Conservation (phyloP, 1,140 invertebrate genomes). For the Chrysomallon squamiferum region DNA sequence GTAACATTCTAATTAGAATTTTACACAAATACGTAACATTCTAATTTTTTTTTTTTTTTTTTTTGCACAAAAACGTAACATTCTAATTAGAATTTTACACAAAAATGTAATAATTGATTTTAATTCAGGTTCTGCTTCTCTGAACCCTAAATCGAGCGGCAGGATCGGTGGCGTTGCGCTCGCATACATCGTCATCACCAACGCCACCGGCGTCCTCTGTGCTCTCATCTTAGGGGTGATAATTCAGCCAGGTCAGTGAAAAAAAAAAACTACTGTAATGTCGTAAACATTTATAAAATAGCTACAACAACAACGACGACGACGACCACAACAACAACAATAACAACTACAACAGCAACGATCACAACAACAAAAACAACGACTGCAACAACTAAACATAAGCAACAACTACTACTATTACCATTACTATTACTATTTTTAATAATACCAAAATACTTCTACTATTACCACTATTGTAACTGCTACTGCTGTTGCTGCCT, state of each 20-base stretch:
- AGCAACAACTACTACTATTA: not conserved
- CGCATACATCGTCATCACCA: conserved; percentile 33
- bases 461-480: too few relatives aligned
- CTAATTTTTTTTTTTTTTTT: too few relatives aligned
- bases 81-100: too few relatives aligned
- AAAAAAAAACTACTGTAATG: not conserved
- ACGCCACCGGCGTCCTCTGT: conserved; percentile 12
- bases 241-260: conserved; percentile 78
- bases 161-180: conserved; percentile 39
- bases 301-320: not conserved
- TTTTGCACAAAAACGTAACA: too few relatives aligned
- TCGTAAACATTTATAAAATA: not conserved
- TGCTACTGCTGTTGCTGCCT: too few relatives aligned
- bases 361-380: not conserved
- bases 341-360: not conserved
- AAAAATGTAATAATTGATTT: too few relatives aligned
- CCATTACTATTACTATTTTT: not conserved
- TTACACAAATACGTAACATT: too few relatives aligned
- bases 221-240: conserved; percentile 84
- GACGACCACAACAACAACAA: not conserved
- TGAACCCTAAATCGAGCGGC: conserved; percentile 46
- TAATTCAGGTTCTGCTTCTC: conserved; percentile 73
- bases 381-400: not conserved
- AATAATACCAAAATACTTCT: too few relatives aligned
- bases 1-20: too few relatives aligned